These are phyloP conservation scores for Paralichthys olivaceus DNA, from an alignment of 2,113 vertebrate species.

Conservation along the genomic window DNA sequence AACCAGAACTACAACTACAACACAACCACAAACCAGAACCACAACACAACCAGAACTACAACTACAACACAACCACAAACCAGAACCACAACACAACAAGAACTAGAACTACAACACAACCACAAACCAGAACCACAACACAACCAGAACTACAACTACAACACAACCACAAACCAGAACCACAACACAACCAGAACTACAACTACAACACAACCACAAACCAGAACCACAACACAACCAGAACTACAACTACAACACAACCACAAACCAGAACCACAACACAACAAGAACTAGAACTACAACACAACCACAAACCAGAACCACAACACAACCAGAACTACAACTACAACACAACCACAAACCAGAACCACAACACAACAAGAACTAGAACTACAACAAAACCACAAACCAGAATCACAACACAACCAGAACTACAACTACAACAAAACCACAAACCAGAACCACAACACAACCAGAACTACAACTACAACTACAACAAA, in stretches of 20 bases:
- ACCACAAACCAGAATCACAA: neutral
- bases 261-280: too few species aligned
- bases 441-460: neutral
- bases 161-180: too few species aligned
- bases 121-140: too few species aligned
- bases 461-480: neutral
- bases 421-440: neutral
- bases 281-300: too few species aligned
- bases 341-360: too few species aligned
- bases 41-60: neutral
- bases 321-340: neutral
- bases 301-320: too few species aligned
- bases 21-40: neutral
- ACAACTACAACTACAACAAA: conserved; percentile 1
- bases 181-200: neutral
- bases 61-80: neutral
- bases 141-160: too few species aligned
- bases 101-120: neutral
- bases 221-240: neutral
- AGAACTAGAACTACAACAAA: too few species aligned
- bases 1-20: too few species aligned
- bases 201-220: neutral
- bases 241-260: too few species aligned
- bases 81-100: neutral
- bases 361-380: too few species aligned